Evolutionary conservation across 2,113 vertebrate species (phyloP), one percentile per base, ranked within the genome.

Genomic region (Eulacestoma nigropectus): DNA sequence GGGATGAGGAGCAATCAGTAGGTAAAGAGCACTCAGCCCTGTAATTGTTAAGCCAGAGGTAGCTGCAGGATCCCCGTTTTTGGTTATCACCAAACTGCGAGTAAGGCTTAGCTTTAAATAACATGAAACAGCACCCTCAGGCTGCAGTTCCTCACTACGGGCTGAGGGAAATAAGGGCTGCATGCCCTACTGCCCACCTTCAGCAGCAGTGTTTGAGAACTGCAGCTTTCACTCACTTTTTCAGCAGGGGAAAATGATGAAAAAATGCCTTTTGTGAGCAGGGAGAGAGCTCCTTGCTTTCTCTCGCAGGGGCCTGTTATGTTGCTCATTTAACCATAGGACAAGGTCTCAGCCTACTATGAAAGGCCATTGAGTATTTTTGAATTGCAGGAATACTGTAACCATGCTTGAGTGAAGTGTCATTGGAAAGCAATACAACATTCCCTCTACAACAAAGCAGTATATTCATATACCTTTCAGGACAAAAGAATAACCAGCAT

Each of bases 41-140:
- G 7, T 16, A 57, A 41, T 79, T 93, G 39, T 78, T 57, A 89
- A 87, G 22, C 5, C 50, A 81, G 50, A 77, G 16, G 16, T 42
- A 42, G 16, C 52, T 47, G 11, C 41, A 30, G 37, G 16, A 62
- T 69, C 16, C 33, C 6, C 1, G 4, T 55, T 81, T 63, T 44
- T 75, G 8, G 4, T 50, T 78, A 39, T 55, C 11, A 52, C 16
- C 16, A 56, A 76, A 35, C 25, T 70, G 12, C 0, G 0, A 65
- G 41, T 18, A 42, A 57, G n/a, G 19, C 22, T 77, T 41, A 67
- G 37, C 17, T 47, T 33, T 10, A 73, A 65, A 44, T 47, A 26
- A 35, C 7, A 17, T 18, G 33, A 82, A 87, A 37, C 0, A 0
- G 17, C 26, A 47, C 11, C 5, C 32, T 87, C n/a, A 55, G 62